A percentile compares a stretch with the other conserved stretches of the same genome.
Conservation (phyloP, 2,888 invertebrate species). For the Andrena praecox region DNA sequence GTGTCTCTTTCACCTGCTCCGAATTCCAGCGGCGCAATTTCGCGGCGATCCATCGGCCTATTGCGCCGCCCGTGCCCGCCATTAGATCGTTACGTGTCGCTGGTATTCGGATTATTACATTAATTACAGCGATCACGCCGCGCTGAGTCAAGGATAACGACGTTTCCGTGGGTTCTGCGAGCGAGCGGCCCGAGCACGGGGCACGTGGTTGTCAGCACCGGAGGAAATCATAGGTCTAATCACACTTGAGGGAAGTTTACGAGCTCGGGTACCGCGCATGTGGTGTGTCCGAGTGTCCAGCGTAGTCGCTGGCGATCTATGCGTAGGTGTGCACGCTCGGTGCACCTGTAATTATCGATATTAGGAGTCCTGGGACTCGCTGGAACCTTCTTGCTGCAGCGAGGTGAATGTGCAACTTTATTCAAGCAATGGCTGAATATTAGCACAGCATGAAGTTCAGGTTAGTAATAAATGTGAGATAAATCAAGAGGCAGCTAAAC, state of each 20-base stretch:
- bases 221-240: neutral
- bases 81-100: conserved; percentile 60
- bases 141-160: conserved; percentile 45
- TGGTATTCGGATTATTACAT: conserved; percentile 57
- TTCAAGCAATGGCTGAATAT: neutral
- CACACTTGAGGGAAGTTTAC: neutral
- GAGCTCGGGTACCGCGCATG: neutral
- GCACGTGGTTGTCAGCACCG: neutral
- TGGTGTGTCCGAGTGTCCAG: too few species aligned
- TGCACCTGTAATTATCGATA: neutral
- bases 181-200: neutral
- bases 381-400: neutral
- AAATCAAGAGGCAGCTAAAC: neutral
- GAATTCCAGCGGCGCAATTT: conserved; percentile 62
- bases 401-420: neutral
- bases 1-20: conserved; percentile 68
- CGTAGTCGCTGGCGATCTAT: too few species aligned
- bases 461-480: neutral
- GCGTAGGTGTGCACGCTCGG: too few species aligned
- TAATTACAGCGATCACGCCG: conserved; percentile 51
- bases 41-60: conserved; percentile 40
- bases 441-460: neutral
- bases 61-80: conserved; percentile 26
- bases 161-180: conserved; percentile 15
- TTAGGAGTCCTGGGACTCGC: neutral